A percentile compares a stretch with the other conserved stretches of the same genome.
These are phyloP conservation scores for Pelodytes ibericus DNA, from an alignment of 2,797 vertebrate genomes.

Conservation along the genomic window DNA sequence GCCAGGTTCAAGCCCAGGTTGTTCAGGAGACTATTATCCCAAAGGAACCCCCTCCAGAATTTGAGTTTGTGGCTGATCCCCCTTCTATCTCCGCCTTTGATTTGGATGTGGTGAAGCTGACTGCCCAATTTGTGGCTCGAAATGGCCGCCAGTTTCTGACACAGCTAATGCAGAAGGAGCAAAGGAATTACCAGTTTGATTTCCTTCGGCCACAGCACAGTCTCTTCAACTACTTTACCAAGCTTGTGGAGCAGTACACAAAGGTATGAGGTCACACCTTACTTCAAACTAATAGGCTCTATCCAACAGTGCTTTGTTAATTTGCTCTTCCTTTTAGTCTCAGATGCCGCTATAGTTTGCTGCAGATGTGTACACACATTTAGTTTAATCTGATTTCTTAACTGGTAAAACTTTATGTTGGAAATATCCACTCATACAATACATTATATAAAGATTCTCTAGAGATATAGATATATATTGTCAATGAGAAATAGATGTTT, in stretches of 20 bases:
- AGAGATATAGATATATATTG: no score
- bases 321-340: no score
- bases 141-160: constrained; percentile 97
- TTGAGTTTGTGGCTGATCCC: constrained; percentile 96
- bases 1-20: constrained; percentile 91
- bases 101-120: constrained; percentile 96
- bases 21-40: constrained; percentile 92
- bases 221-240: constrained; percentile 98
- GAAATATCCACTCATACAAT: no score
- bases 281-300: no score
- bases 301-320: no score
- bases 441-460: no score
- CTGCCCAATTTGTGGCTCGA: constrained; percentile 95
- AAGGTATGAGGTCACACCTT: constrained; percentile 78
- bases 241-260: constrained; percentile 97
- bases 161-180: constrained; percentile 98
- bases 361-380: no score
- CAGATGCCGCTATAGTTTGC: no score
- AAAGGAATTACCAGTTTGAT: constrained; percentile 98
- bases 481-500: no score
- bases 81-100: constrained; percentile 97
- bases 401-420: no score
- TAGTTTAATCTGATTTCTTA: no score
- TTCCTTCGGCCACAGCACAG: constrained; percentile 97
- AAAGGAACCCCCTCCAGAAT: constrained; percentile 95